phyloP scores from a whole-genome alignment of 2,113 vertebrate genomes.

The Trochalopteron elliotii region DNA sequence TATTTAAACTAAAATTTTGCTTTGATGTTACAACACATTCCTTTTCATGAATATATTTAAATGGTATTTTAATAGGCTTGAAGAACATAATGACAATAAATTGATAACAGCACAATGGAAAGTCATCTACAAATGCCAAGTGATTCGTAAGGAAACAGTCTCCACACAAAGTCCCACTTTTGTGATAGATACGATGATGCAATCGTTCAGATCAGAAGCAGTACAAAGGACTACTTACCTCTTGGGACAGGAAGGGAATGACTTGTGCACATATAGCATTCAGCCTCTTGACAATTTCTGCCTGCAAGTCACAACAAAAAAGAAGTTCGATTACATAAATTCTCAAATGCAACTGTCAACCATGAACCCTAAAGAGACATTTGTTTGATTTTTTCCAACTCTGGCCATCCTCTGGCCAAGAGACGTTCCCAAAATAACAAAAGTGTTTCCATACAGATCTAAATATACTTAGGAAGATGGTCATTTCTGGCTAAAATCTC shows the following conservation, averaged over 20 bases:
- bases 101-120: not conserved
- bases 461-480: slow-evolving; percentile 3
- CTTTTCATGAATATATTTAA: slow-evolving; percentile 41
- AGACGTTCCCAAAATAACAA: not conserved
- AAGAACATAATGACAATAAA: slow-evolving; percentile 31
- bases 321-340: slow-evolving; percentile 49
- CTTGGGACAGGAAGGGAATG: slow-evolving; percentile 96
- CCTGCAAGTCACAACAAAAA: slow-evolving; percentile 80
- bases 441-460: not conserved
- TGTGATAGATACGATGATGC: not conserved
- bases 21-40: slow-evolving; percentile 26
- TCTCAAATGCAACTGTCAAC: not conserved
- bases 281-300: slow-evolving; percentile 95
- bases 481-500: slow-evolving; percentile 15
- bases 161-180: not conserved
- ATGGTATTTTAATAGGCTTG: not conserved
- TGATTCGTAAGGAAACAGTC: slow-evolving; percentile 16
- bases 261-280: slow-evolving; percentile 98
- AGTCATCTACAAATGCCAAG: slow-evolving; percentile 21
- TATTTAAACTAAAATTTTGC: slow-evolving; percentile 39
- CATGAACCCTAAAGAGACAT: slow-evolving; percentile 11
- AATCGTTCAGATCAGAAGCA: not conserved
- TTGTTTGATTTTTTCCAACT: not conserved
- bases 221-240: slow-evolving; percentile 79
- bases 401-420: not conserved